Evolutionary conservation across 2,113 vertebrate genomes (phyloP).

Genomic region (Syngnathus typhle): DNA sequence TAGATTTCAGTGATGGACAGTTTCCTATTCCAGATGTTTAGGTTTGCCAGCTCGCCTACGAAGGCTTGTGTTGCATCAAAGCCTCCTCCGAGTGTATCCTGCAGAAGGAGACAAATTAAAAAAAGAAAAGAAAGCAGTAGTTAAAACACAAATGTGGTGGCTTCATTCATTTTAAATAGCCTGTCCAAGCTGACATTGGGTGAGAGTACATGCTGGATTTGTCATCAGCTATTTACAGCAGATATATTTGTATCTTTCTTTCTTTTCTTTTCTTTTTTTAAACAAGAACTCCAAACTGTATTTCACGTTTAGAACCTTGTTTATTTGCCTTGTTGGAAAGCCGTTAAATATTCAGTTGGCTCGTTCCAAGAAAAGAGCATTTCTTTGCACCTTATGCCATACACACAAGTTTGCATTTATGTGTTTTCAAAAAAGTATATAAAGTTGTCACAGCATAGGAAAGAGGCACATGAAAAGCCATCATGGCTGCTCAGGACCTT

Average conservation of each 20-base stretch:
- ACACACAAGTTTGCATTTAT: background rate
- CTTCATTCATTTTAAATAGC: background rate
- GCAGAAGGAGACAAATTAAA: conserved; percentile 10
- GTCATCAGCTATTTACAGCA: background rate
- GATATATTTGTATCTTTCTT: background rate
- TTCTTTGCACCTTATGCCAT: background rate
- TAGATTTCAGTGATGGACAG: conserved; percentile 85
- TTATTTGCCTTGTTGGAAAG: background rate
- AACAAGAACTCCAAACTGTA: background rate
- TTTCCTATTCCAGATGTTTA: conserved; percentile 93
- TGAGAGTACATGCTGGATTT: background rate
- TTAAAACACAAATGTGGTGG: background rate
- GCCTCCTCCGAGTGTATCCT: conserved; percentile 92
- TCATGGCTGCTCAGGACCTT: background rate
- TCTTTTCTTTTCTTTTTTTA: background rate
- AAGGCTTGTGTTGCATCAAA: conserved; percentile 96
- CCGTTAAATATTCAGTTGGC: background rate
- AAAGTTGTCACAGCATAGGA: background rate
- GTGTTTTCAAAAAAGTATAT: background rate
- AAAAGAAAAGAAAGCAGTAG: background rate
- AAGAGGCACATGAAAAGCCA: background rate
- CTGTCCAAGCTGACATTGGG: background rate
- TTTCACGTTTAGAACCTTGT: background rate
- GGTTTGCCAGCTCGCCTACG: conserved; percentile 88
- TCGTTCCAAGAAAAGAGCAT: background rate